Conservation (phyloP, 2,113 vertebrate genomes). For the Montifringilla adamsi region DNA sequence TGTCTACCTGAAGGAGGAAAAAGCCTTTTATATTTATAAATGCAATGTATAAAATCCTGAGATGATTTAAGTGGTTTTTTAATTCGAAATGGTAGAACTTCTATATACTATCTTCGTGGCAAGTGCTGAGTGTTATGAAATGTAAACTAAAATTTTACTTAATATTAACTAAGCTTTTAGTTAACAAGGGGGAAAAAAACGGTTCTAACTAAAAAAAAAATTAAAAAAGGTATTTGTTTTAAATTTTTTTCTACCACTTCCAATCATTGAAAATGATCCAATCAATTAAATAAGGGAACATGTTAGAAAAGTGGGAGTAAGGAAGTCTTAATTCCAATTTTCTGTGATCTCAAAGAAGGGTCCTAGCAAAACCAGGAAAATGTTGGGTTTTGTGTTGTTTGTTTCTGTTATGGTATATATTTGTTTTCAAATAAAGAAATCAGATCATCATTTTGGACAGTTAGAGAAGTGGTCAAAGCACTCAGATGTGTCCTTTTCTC, state of each 20-base stretch:
- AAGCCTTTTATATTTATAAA: not conserved
- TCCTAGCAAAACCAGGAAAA: not conserved
- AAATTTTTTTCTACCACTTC: not conserved
- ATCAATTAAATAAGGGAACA: not conserved
- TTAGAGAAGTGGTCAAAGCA: not conserved
- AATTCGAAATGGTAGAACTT: not conserved
- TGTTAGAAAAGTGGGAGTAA: not conserved
- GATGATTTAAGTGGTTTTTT: not conserved
- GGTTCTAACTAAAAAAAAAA: not conserved
- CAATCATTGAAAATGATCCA: not conserved
- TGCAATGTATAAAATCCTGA: not conserved
- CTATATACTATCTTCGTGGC: not conserved
- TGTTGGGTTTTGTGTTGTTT: not conserved
- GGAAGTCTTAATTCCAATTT: not conserved
- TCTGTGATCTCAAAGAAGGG: not conserved
- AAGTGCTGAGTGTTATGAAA: not conserved
- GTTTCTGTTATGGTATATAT: not conserved
- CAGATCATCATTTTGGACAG: not conserved
- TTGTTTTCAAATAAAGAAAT: not conserved
- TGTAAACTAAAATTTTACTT: not conserved
- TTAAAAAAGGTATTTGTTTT: not conserved
- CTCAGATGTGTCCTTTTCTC: not conserved
- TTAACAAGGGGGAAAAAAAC: fast-evolving
- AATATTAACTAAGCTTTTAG: not conserved
- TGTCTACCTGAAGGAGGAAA: not conserved